These are phyloP conservation scores for Gnathonemus longibarbis DNA, from an alignment of 2,113 vertebrate species.

Conservation along the genomic window DNA sequence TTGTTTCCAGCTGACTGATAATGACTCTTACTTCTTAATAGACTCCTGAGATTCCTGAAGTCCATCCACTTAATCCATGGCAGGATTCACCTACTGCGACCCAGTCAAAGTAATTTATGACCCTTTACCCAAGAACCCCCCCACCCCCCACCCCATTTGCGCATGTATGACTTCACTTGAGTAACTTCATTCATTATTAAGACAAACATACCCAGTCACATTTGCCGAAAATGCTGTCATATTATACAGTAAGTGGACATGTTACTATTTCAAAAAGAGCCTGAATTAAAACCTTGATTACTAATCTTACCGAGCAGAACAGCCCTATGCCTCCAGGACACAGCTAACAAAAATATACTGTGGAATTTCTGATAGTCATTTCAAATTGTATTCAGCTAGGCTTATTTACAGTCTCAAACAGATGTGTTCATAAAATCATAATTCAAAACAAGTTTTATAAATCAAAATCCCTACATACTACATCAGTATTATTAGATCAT, in stretches of 20 bases:
- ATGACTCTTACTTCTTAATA: conserved; percentile 1
- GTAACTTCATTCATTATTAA: conserved; percentile 4
- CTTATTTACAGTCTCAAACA: background rate
- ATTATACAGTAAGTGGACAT: background rate
- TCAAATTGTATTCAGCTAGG: background rate
- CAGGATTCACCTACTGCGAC: conserved; percentile 5
- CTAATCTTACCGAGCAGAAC: background rate
- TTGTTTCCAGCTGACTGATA: conserved; percentile 4
- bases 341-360: background rate
- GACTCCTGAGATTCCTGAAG: background rate
- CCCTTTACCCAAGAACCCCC: background rate
- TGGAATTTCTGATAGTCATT: background rate
- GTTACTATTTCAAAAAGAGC: background rate
- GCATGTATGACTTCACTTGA: background rate
- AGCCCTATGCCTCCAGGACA: background rate
- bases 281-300: background rate
- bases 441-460: background rate
- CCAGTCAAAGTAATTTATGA: conserved; percentile 10
- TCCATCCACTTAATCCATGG: conserved; percentile 2
- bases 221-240: background rate
- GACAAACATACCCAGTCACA: background rate
- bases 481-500: background rate
- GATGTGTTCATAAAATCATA: background rate
- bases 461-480: background rate
- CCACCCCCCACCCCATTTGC: no score